These are phyloP conservation scores for Eulemur rubriventer DNA, from an alignment of 2,797 vertebrate genomes.

Conservation along the genomic window DNA sequence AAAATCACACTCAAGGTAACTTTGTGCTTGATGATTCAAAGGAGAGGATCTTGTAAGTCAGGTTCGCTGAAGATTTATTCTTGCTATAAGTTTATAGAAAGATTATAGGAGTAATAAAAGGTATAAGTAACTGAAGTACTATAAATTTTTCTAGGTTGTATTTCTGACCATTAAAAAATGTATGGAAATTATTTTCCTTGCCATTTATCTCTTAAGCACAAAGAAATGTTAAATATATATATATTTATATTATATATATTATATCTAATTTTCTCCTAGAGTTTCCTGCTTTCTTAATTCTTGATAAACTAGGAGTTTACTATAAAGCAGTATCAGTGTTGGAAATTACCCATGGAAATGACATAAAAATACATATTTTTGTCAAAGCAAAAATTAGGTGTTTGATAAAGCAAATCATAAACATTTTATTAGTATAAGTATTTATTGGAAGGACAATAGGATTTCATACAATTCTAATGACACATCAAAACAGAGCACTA, in stretches of 20 bases:
- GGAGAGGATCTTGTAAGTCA: neutral
- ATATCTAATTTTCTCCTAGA: neutral
- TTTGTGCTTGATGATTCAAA: conserved; percentile 11
- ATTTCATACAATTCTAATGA: neutral
- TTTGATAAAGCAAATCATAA: conserved; percentile 33
- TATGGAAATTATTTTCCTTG: neutral
- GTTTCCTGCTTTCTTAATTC: conserved; percentile 37
- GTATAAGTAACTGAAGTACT: neutral
- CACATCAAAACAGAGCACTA: neutral
- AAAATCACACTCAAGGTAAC: conserved; percentile 2
- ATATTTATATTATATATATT: neutral
- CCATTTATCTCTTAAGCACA: neutral
- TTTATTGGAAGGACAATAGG: neutral
- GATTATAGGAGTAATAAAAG: neutral
- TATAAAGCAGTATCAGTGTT: neutral
- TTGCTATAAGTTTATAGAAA: neutral
- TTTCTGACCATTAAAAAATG: conserved; percentile 20
- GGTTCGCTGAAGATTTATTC: neutral
- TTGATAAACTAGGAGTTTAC: neutral
- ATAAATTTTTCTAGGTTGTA: neutral
- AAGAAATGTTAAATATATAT: neutral
- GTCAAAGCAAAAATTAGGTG: neutral
- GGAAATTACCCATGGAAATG: neutral
- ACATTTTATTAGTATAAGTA: neutral
- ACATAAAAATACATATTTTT: neutral